A percentile compares a stretch with the other conserved stretches of the same genome.
These are phyloP conservation scores for Semotilus atromaculatus DNA, from an alignment of 2,797 vertebrate genomes.

Conservation along the genomic window DNA sequence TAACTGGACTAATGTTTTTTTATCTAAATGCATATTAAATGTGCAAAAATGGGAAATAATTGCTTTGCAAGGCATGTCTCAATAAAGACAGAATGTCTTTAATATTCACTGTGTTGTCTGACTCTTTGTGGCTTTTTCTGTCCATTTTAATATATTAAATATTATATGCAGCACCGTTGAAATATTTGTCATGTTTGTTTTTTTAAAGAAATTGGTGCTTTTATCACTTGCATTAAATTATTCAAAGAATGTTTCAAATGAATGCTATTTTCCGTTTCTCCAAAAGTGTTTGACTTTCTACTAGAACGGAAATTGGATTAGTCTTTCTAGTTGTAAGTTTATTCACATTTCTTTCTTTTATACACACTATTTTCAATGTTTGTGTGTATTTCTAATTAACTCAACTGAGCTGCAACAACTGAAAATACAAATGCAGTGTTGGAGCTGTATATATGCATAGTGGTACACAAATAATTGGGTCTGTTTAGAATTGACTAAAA, in stretches of 20 bases:
- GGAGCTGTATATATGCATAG: neutral
- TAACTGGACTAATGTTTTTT: slow-evolving; percentile 56
- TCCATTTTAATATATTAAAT: neutral
- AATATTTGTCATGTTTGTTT: neutral
- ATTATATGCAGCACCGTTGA: neutral
- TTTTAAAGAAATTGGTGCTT: neutral
- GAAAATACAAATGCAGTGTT: neutral
- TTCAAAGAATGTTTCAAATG: neutral
- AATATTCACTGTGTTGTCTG: neutral
- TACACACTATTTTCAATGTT: neutral
- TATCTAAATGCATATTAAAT: slow-evolving; percentile 38
- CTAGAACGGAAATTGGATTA: neutral
- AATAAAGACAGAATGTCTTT: slow-evolving; percentile 58
- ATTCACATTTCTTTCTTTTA: neutral
- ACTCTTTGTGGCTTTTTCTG: neutral
- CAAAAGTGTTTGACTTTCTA: neutral
- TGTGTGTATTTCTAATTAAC: neutral
- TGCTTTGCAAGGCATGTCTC: slow-evolving; percentile 59
- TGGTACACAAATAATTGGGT: neutral
- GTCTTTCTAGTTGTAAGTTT: neutral
- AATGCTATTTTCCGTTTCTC: neutral
- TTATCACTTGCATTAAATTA: neutral
- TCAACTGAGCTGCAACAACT: neutral
- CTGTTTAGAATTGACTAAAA: neutral
- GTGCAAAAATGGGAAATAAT: slow-evolving; percentile 45